phyloP scores from a whole-genome alignment of 2,797 vertebrate genomes.

The Rhabdomys pumilio region DNA sequence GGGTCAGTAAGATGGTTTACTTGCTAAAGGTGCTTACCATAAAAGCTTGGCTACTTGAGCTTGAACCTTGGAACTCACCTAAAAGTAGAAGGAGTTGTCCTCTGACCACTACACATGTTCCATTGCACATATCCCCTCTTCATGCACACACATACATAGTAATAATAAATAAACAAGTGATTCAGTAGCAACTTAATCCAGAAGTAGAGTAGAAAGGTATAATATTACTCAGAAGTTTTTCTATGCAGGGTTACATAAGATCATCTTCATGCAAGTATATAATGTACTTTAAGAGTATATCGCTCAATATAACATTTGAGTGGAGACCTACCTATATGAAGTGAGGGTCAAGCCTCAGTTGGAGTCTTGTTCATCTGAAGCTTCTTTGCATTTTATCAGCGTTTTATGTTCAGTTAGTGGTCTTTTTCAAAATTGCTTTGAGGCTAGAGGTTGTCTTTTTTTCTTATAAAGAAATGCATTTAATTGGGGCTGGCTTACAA shows the following conservation, averaged over 20 bases:
- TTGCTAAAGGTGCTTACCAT: neutral
- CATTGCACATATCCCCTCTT: neutral
- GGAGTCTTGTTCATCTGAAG: neutral
- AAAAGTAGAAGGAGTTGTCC: neutral
- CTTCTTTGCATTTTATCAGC: neutral
- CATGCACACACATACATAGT: neutral
- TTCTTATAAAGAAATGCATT: neutral
- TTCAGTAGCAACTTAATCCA: slow-evolving; percentile 14
- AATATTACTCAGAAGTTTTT: neutral
- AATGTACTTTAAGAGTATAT: neutral
- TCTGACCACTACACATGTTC: neutral
- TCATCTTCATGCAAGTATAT: neutral
- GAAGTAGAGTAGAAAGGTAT: slow-evolving; percentile 2
- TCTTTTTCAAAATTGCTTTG: neutral
- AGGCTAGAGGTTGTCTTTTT: neutral
- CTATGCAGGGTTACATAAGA: neutral
- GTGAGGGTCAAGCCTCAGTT: neutral
- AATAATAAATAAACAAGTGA: slow-evolving; percentile 12
- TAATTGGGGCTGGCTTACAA: neutral
- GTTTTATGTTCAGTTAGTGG: neutral
- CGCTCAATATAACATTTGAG: neutral
- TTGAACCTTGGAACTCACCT: no score
- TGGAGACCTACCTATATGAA: neutral
- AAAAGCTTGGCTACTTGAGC: neutral
- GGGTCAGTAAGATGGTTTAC: neutral